Conservation (phyloP, 2,888 invertebrate genomes). For the Synanthedon tipuliformis region DNA sequence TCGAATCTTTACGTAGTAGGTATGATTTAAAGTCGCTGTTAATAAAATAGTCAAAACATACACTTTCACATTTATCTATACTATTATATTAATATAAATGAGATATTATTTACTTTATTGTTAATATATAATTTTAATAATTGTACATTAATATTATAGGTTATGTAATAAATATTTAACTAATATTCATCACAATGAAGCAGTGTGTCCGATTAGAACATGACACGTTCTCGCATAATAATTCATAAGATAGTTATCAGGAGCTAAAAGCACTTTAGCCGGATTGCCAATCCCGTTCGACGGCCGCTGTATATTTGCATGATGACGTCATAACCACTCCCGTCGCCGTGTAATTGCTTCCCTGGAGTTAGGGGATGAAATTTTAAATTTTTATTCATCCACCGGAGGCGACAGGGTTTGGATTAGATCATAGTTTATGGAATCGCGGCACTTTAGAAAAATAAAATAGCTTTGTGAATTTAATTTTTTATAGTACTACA, state of each 20-base stretch:
- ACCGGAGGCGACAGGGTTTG: conserved; percentile 1
- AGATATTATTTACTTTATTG: too few species aligned
- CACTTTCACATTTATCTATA: too few species aligned
- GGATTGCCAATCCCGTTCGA: conserved; percentile 43
- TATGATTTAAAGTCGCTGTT: too few species aligned
- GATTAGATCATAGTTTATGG: conserved; percentile 5
- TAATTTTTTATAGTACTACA: too few species aligned
- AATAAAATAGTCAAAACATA: too few species aligned
- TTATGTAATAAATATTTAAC: too few species aligned
- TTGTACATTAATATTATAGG: too few species aligned
- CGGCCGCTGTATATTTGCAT: conserved; percentile 33
- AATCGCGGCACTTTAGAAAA: conserved; percentile 1
- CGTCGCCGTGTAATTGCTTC: conserved; percentile 35
- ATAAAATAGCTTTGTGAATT: not conserved
- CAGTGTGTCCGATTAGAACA: conserved; percentile 9
- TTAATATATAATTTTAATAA: too few species aligned
- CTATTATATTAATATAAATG: too few species aligned
- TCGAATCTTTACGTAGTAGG: too few species aligned
- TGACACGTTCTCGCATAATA: conserved; percentile 24
- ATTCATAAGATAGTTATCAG: conserved; percentile 50
- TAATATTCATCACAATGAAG: not conserved
- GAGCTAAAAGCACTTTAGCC: conserved; percentile 42
- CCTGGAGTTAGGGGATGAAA: conserved; percentile 5
- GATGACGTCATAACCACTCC: conserved; percentile 40
- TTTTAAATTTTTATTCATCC: conserved; percentile 3